phyloP scores from a whole-genome alignment of 1,140 invertebrate genomes.

The Cyclargus thomasi region DNA sequence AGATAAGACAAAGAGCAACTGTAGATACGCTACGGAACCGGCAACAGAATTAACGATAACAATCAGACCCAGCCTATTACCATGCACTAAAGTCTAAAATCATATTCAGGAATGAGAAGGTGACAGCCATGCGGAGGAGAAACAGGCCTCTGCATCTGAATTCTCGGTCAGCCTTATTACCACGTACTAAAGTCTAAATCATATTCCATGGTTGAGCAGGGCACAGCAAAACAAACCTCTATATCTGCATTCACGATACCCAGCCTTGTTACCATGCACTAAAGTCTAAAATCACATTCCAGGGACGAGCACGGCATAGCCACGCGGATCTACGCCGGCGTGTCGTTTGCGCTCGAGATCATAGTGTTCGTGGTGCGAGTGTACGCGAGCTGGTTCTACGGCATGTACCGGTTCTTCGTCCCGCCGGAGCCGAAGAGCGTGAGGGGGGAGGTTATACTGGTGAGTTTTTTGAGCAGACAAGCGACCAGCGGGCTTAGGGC shows the following conservation, averaged over 20 bases:
- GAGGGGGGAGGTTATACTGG: constrained; percentile 79
- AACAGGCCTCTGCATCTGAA: too few species aligned
- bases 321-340: constrained; percentile 60
- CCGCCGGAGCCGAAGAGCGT: constrained; percentile 77
- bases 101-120: too few species aligned
- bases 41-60: too few species aligned
- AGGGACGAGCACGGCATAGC: constrained; percentile 66
- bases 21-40: too few species aligned
- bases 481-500: too few species aligned
- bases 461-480: constrained; percentile 47
- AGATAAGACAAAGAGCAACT: too few species aligned
- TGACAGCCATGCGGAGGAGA: too few species aligned
- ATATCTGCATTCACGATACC: too few species aligned
- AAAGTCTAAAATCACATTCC: constrained; percentile 23
- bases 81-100: background rate
- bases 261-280: background rate
- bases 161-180: too few species aligned
- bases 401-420: constrained; percentile 55
- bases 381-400: constrained; percentile 51
- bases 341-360: constrained; percentile 46
- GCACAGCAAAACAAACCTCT: constrained; percentile 40
- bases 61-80: background rate
- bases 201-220: constrained; percentile 58
- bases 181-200: too few species aligned
- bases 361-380: constrained; percentile 55